Percentiles rank a stretch among this genome's conserved stretches.
Evolutionary conservation across 2,797 vertebrate genomes (phyloP).

Genomic region (Champsocephalus esox): DNA sequence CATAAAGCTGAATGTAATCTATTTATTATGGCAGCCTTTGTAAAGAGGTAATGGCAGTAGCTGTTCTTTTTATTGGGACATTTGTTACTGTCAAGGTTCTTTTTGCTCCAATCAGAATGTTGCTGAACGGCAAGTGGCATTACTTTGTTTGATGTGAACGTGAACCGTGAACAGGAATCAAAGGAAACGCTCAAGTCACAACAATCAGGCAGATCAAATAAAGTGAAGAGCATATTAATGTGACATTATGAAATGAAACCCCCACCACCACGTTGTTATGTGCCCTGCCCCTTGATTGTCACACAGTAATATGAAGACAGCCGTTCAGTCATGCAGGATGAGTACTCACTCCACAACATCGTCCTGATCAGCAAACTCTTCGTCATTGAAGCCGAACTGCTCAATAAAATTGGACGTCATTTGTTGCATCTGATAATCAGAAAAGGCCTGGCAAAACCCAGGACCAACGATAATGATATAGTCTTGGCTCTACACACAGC

Average conservation of each 20-base stretch:
- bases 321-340: slow-evolving; percentile 67
- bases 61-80: neutral
- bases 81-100: neutral
- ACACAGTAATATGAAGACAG: slow-evolving; percentile 41
- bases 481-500: slow-evolving; percentile 87
- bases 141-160: slow-evolving; percentile 9
- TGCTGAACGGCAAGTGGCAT: neutral
- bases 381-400: slow-evolving; percentile 99
- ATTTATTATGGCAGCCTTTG: neutral
- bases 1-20: slow-evolving; percentile 37
- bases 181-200: neutral
- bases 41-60: neutral
- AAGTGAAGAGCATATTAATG: neutral
- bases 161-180: neutral
- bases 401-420: slow-evolving; percentile 99
- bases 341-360: slow-evolving; percentile 99
- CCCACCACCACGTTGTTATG: slow-evolving; percentile 38
- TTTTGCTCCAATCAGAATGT: neutral
- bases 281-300: slow-evolving; percentile 49
- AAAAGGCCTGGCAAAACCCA: slow-evolving; percentile 99
- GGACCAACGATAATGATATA: slow-evolving; percentile 99
- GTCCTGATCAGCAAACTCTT: slow-evolving; percentile 99
- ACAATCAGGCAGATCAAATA: neutral
- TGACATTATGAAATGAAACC: neutral
- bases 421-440: slow-evolving; percentile 99